Conservation (phyloP, 2,113 vertebrate species). For the Sinocyclocheilus anophthalmus region DNA sequence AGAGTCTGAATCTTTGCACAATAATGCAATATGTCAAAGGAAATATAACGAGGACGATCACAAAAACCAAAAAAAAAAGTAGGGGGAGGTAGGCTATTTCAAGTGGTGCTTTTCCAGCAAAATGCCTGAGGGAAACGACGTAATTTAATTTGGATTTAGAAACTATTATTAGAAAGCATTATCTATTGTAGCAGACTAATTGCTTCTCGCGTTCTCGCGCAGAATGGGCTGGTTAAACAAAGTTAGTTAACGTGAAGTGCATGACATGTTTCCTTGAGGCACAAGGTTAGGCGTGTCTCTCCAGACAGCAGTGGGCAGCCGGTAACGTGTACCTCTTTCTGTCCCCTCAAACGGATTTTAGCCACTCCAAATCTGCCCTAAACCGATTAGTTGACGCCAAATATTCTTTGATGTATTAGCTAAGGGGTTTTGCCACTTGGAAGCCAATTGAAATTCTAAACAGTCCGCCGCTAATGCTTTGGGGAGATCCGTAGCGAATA, state of each 20-base stretch:
- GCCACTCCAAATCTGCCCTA: slow-evolving; percentile 79
- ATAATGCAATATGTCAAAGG: background rate
- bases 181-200: slow-evolving; percentile 74
- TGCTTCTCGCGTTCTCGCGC: slow-evolving; percentile 59
- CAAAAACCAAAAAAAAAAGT: background rate
- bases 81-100: background rate
- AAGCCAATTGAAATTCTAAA: slow-evolving; percentile 85
- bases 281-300: slow-evolving; percentile 66
- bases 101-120: slow-evolving; percentile 65
- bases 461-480: slow-evolving; percentile 79
- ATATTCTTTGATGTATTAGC: slow-evolving; percentile 86
- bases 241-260: slow-evolving; percentile 67
- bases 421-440: slow-evolving; percentile 82
- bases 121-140: slow-evolving; percentile 69
- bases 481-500: slow-evolving; percentile 80
- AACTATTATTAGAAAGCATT: slow-evolving; percentile 76
- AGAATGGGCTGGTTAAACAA: slow-evolving; percentile 70
- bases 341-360: slow-evolving; percentile 73
- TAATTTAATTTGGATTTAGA: slow-evolving; percentile 78
- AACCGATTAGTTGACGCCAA: slow-evolving; percentile 84
- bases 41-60: background rate
- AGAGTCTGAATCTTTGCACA: background rate
- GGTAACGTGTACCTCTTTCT: slow-evolving; percentile 62
- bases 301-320: slow-evolving; percentile 56
- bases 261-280: slow-evolving; percentile 71